These are phyloP conservation scores for Bombus picipes DNA, from an alignment of 1,140 invertebrate genomes.

Conservation along the genomic window DNA sequence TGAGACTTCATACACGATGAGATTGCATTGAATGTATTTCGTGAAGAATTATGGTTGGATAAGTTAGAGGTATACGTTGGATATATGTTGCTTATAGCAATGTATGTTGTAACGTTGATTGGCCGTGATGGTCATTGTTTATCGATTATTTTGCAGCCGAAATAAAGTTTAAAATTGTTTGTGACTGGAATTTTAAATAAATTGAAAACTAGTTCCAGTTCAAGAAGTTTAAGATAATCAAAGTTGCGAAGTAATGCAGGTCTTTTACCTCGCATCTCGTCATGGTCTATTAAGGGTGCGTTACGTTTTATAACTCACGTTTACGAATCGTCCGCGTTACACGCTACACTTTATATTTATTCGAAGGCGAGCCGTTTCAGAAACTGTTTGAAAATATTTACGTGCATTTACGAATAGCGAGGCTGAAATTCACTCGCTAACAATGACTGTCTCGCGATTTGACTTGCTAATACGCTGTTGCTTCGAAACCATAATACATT, in stretches of 20 bases:
- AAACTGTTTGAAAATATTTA: conserved; percentile 29
- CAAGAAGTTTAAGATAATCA: not conserved
- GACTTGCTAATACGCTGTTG: conserved; percentile 38
- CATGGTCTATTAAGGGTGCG: not conserved
- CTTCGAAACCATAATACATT: conserved; percentile 20
- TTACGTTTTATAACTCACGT: not conserved
- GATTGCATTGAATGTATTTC: not conserved
- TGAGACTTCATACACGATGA: not conserved
- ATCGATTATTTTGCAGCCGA: not conserved
- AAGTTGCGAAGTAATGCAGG: not conserved
- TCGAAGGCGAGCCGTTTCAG: not conserved
- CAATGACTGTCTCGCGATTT: conserved; percentile 28
- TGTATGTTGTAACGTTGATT: no score
- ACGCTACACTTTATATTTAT: not conserved
- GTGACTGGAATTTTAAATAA: not conserved
- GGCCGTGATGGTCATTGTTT: not conserved
- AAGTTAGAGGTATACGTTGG: no score
- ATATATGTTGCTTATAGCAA: no score
- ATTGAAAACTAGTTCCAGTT: not conserved
- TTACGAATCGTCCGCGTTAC: not conserved
- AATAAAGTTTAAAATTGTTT: not conserved
- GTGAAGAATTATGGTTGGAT: not conserved
- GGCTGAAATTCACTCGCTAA: conserved; percentile 2
- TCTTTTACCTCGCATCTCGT: not conserved
- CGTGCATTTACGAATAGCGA: not conserved